Conservation (phyloP, 2,797 vertebrate species). For the Chrysolophus pictus region DNA sequence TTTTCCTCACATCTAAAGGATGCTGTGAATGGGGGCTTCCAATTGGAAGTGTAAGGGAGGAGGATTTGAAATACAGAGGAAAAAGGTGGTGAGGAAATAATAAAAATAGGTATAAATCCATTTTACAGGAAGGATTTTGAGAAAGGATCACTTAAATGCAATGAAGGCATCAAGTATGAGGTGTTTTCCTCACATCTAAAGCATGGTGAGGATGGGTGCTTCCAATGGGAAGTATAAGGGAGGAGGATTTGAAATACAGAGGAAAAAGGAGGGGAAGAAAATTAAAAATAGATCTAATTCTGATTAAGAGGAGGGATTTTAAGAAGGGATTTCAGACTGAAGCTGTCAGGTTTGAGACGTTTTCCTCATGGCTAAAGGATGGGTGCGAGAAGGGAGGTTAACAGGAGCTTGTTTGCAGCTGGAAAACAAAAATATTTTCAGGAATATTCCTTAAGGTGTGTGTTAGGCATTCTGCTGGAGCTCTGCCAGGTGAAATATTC, state of each 20-base stretch:
- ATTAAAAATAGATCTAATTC: background rate
- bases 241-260: too few species aligned
- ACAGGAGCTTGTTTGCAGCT: background rate
- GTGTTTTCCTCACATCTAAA: background rate
- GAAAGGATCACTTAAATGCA: too few species aligned
- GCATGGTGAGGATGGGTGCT: background rate
- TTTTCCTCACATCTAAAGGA: background rate
- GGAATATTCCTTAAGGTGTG: background rate
- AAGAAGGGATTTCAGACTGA: background rate
- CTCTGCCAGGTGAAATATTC: background rate
- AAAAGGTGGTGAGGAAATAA: too few species aligned
- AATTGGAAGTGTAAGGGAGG: too few species aligned
- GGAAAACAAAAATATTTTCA: background rate
- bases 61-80: too few species aligned
- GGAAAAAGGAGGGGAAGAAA: background rate
- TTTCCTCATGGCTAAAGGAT: background rate
- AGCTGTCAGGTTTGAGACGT: background rate
- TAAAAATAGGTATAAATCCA: too few species aligned
- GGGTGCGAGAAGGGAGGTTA: accelerated
- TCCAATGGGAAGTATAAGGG: too few species aligned
- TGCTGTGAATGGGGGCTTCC: background rate
- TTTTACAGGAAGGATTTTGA: too few species aligned
- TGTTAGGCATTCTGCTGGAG: background rate
- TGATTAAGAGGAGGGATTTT: background rate
- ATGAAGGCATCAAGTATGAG: too few species aligned